A percentile compares a stretch with the other conserved stretches of the same genome.
These are phyloP conservation scores for Steatornis caripensis DNA, from an alignment of 2,113 vertebrate species.

Conservation along the genomic window DNA sequence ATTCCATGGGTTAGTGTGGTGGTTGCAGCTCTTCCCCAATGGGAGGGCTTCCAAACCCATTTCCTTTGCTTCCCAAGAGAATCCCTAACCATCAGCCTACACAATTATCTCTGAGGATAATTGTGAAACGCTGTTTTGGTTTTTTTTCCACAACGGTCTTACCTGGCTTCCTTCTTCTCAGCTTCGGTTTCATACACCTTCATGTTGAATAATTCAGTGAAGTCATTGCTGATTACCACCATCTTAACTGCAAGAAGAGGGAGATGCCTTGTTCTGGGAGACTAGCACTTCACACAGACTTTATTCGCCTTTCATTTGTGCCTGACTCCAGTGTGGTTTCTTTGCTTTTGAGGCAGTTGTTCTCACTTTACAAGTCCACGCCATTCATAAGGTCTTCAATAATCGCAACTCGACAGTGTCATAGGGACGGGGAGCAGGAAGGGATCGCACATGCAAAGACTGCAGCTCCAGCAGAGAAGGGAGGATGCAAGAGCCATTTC, in stretches of 20 bases:
- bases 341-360: not conserved
- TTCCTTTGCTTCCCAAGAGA: not conserved
- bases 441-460: accelerated
- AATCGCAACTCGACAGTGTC: not conserved
- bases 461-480: not conserved
- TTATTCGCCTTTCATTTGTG: not conserved
- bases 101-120: not conserved
- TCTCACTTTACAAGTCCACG: not conserved
- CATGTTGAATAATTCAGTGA: not conserved
- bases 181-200: not conserved
- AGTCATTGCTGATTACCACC: not conserved
- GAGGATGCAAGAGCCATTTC: not conserved
- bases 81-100: not conserved
- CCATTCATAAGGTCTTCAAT: not conserved
- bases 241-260: not conserved
- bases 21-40: not conserved
- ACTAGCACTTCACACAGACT: accelerated
- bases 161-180: not conserved
- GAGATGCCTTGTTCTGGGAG: not conserved
- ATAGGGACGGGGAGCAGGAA: accelerated
- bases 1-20: not conserved
- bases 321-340: not conserved
- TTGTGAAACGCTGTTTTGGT: not conserved
- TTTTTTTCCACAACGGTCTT: not conserved
- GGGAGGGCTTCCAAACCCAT: not conserved